Base-by-base conservation (phyloP, 2,797 vertebrate species). In the Staurois parvus region DNA sequence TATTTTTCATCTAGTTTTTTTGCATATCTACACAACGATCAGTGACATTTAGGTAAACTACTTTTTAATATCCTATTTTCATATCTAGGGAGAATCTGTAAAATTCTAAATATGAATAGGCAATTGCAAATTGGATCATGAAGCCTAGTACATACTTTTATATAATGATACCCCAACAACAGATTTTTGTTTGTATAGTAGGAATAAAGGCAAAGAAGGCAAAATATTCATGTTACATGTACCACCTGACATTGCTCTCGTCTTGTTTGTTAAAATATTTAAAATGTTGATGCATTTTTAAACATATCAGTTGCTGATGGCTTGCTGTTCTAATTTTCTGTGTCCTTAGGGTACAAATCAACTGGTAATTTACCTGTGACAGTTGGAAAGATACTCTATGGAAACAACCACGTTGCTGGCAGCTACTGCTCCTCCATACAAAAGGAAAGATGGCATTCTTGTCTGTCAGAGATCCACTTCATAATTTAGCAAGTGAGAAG, bases 251-350 rank as follows among this genome's bases (percentile, higher is more conserved):
- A 21, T 30, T 13, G 21, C 32, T n/a, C 29, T 59, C 15, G 37
- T 15, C 59, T n/a, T 30, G 42, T 68, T 81, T 45, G 79, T 26
- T 86, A 37, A 86, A 86, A 82, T 82, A 86, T 77, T 86, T 72
- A 82, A 69, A 15, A 28, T 77, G 73, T 77, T 86, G 48, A 72
- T 82, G 67, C 66, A 86, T 86, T 81, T 77, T 82, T 86, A 77
- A 86, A 86, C 79, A 77, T 76, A 77, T 76, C 26, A 30, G 48
- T 52, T 69, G 48, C 52, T 32, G 12, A n/a, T n/a, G 19, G 67
- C 21, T 86, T 21, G 26, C 66, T 77, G 74, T 76, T 81, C 52
- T 68, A 40, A 72, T 77, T 81, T 82, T 82, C 45, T 59, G 29
- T 77, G 79, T 66, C 79, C 79, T 72, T 72, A 26, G 73, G 74